Evolutionary conservation across 1,140 invertebrate species (phyloP).

Genomic region (Brachionus rubens): DNA sequence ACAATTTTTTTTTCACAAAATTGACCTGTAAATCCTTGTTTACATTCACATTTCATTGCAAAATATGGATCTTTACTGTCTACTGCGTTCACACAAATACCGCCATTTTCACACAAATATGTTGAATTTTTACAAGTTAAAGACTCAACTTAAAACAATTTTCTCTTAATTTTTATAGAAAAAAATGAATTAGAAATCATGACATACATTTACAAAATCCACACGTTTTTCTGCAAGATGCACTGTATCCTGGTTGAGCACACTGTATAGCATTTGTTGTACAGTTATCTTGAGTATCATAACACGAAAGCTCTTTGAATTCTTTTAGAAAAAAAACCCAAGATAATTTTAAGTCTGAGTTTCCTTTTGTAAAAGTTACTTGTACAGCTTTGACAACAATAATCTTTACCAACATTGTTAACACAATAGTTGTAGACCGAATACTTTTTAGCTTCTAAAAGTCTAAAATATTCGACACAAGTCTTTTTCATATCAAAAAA

Average conservation of each 20-base stretch:
- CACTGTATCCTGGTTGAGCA: not conserved
- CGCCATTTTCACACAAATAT: slow-evolving; percentile 12
- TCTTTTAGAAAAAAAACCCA: not conserved
- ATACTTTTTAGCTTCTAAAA: not conserved
- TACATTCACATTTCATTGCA: not conserved
- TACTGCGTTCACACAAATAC: not conserved
- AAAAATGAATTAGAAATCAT: not conserved
- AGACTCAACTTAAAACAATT: not conserved
- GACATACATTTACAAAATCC: not conserved
- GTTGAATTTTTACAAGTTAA: not conserved
- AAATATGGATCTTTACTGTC: not conserved
- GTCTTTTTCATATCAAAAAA: not conserved
- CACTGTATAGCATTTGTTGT: not conserved
- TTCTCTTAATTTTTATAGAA: not conserved
- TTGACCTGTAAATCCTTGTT: not conserved
- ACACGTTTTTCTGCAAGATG: not conserved
- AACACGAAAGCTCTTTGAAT: not conserved
- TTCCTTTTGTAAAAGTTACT: not conserved
- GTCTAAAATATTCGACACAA: not conserved
- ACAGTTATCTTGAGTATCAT: not conserved
- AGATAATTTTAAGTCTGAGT: not conserved
- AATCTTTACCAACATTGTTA: not conserved
- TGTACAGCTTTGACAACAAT: not conserved
- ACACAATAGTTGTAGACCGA: slow-evolving; percentile 3
- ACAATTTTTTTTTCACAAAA: not conserved